Evolutionary conservation across 2,113 vertebrate species (phyloP).

Genomic region (Sinocyclocheilus maitianheensis): DNA sequence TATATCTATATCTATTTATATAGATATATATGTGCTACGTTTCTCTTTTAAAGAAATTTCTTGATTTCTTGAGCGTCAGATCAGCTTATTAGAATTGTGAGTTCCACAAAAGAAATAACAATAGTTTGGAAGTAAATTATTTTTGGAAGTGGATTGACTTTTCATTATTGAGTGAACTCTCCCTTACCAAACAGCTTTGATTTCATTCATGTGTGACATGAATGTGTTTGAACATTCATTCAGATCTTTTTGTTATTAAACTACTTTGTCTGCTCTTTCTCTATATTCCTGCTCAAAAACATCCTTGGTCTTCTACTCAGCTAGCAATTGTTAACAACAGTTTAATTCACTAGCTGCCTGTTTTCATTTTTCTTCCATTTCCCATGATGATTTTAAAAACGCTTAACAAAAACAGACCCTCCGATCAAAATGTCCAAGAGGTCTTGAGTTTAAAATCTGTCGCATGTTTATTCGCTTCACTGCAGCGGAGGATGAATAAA

Average conservation of each 20-base stretch:
- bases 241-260: conserved; percentile 13
- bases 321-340: conserved; percentile 50
- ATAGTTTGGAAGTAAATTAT: too few species aligned
- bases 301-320: conserved; percentile 50
- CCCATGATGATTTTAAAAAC: not conserved
- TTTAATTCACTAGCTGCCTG: conserved; percentile 9
- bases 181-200: not conserved
- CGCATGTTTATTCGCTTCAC: conserved; percentile 21
- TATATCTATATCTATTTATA: too few species aligned
- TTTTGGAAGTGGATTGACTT: not conserved
- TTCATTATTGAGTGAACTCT: not conserved
- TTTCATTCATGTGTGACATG: not conserved
- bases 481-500: not conserved
- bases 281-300: conserved; percentile 2
- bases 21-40: too few species aligned
- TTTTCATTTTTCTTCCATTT: not conserved
- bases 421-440: conserved; percentile 18
- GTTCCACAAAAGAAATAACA: too few species aligned
- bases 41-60: not conserved
- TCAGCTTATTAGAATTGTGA: not conserved
- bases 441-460: conserved; percentile 38
- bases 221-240: not conserved
- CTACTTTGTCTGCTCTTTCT: not conserved
- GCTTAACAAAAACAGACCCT: not conserved
- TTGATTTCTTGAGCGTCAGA: not conserved